Conservation (phyloP, 2,888 invertebrate genomes). For the Clitarchus hookeri region DNA sequence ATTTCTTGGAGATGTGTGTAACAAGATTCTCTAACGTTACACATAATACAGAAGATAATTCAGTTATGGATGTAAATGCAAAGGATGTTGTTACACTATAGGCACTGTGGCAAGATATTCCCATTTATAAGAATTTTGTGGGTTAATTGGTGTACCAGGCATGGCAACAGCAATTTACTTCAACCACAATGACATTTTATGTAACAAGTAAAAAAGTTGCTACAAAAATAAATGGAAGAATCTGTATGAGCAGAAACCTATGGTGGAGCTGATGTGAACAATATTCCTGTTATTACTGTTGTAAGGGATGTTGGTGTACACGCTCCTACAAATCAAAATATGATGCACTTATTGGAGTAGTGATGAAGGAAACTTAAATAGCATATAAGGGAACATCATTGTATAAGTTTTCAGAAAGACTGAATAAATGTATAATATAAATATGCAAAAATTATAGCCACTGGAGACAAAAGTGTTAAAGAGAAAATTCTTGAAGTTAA, state of each 20-base stretch:
- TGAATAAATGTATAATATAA: too few species aligned
- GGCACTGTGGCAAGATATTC: not conserved
- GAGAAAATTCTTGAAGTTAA: too few species aligned
- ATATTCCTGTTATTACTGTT: not conserved
- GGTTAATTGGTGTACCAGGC: too few species aligned
- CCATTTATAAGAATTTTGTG: too few species aligned
- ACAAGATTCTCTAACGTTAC: not conserved
- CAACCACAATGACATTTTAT: not conserved
- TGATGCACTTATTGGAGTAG: not conserved
- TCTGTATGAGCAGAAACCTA: not conserved
- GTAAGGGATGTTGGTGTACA: not conserved
- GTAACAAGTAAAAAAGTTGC: not conserved
- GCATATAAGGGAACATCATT: too few species aligned
- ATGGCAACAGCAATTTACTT: not conserved
- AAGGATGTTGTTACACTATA: not conserved
- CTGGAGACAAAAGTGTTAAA: too few species aligned
- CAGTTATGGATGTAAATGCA: not conserved
- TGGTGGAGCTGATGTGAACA: not conserved
- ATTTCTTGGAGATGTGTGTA: not conserved
- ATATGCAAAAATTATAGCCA: too few species aligned
- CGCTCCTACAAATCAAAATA: not conserved
- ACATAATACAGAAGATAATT: not conserved
- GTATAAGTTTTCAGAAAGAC: too few species aligned
- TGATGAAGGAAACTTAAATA: too few species aligned
- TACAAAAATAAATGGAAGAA: not conserved